phyloP scores from a whole-genome alignment of 1,140 invertebrate species.

The Drosophila paulistorum region DNA sequence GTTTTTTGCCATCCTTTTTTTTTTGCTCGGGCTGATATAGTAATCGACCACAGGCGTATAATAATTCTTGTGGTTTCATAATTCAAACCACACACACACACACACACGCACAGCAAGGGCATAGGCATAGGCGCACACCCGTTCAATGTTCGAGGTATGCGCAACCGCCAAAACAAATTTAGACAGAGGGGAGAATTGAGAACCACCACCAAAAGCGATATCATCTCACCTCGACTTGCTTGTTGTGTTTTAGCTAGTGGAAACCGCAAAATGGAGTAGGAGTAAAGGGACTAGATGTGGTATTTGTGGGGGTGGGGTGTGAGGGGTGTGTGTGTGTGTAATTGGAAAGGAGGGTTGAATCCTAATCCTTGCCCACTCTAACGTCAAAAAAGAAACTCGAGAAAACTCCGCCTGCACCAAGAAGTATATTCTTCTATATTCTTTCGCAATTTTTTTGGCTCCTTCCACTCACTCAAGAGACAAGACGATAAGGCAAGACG shows the following conservation, averaged over 20 bases:
- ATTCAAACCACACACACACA: slow-evolving; percentile 66
- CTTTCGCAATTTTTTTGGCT: slow-evolving; percentile 32
- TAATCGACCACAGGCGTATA: slow-evolving; percentile 80
- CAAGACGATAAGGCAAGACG: no score
- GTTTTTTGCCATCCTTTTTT: slow-evolving; percentile 43
- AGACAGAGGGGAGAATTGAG: slow-evolving; percentile 41
- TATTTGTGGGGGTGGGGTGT: not conserved
- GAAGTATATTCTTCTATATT: slow-evolving; percentile 1
- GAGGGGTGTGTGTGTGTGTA: not conserved
- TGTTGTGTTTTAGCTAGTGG: slow-evolving; percentile 28
- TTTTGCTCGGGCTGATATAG: slow-evolving; percentile 64
- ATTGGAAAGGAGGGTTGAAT: slow-evolving; percentile 5
- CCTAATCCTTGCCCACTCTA: not conserved
- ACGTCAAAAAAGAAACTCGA: not conserved
- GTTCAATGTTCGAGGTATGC: slow-evolving; percentile 50
- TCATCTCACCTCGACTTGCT: slow-evolving; percentile 20
- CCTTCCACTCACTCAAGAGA: slow-evolving; percentile 37
- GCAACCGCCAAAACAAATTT: slow-evolving; percentile 56
- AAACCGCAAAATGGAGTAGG: slow-evolving; percentile 73
- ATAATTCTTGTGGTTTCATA: slow-evolving; percentile 82
- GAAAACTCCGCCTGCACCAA: slow-evolving; percentile 49
- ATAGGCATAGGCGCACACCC: slow-evolving; percentile 11
- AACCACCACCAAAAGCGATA: slow-evolving; percentile 43
- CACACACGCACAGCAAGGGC: slow-evolving; percentile 28
- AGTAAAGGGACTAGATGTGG: slow-evolving; percentile 27